phyloP scores from a whole-genome alignment of 2,113 vertebrate species.

The Neotoma lepida region DNA sequence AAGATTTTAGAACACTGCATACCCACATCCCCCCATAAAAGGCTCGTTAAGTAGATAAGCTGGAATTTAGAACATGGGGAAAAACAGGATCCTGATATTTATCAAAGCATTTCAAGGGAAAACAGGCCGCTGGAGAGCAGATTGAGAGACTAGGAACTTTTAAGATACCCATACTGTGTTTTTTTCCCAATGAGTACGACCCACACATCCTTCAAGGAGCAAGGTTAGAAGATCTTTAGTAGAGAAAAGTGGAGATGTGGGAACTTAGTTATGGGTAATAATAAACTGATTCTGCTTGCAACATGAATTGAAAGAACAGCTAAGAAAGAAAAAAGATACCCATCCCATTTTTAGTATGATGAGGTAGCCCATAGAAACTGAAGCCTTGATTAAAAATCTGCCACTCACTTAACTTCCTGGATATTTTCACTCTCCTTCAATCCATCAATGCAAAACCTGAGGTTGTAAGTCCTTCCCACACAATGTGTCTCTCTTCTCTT shows the following conservation, averaged over 20 bases:
- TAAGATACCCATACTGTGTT: not conserved
- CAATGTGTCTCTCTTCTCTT: not conserved
- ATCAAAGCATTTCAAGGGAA: not conserved
- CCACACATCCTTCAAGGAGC: constrained; percentile 2
- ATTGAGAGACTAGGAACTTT: not conserved
- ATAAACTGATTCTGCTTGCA: constrained; percentile 35
- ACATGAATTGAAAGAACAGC: constrained; percentile 2
- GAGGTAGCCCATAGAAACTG: not conserved
- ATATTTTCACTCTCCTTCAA: too few relatives aligned
- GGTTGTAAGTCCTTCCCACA: too few relatives aligned
- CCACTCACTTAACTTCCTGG: too few relatives aligned
- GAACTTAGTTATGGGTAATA: not conserved
- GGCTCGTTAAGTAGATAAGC: not conserved
- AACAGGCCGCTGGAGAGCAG: not conserved
- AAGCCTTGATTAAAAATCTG: not conserved
- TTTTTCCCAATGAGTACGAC: not conserved
- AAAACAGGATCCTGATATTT: not conserved
- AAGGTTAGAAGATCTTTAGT: constrained; percentile 47
- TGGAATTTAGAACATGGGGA: not conserved
- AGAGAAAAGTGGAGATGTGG: not conserved
- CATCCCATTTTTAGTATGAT: not conserved
- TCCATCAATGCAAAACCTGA: too few relatives aligned
- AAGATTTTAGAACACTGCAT: constrained; percentile 24
- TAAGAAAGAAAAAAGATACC: not conserved
- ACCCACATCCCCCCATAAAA: not conserved